Base-by-base conservation (phyloP, 2,797 vertebrate genomes). In the Pantherophis alleghaniensis region DNA sequence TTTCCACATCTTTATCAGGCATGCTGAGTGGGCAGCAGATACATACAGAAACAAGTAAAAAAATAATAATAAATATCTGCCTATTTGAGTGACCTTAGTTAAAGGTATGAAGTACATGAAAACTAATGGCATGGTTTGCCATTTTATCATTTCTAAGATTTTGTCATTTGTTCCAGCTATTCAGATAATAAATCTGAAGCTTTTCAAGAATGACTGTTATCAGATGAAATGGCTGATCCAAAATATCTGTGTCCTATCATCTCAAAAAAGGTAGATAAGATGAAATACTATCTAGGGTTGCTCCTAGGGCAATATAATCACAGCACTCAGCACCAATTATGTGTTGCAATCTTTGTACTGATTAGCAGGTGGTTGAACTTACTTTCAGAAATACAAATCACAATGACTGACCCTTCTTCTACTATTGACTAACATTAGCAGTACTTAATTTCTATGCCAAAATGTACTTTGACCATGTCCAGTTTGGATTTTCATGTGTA, bases 141-240 rank as follows among this genome's bases (percentile, higher is more conserved):
- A 56, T 92, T 96, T 96, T 92, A 86, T 95, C 47, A 95, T 92
- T 93, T 89, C 89, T 61, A 94, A 92, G 91, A 56, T 92, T 96
- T 96, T 92, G 86, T 95, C 56, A 95, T 92, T 94, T 89, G 90
- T 61, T 90, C 87, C 13, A 95, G 83, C 79, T 51, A 95, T 96
- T 95, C 94, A 93, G 95, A 95, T 96, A 95, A 95, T 91, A 92
- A 96, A 97, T 96, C 94, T 95, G 95, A 94, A 61, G 59, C 51
- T 63, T 57, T 13, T 83, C 57, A 91, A 92, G 79, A 53, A 94
- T 88, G 92, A 89, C 92, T 88, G 88, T 90, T 92, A 90, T 94
- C 90, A 92, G 69, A 55, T 91, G 60, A 92, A 95, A 26, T 56
- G 53, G 94, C 95, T 56, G 63, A 90, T 42, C 94, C 86, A 91